phyloP scores from a whole-genome alignment of 1,140 invertebrate genomes.

The Trypoxylus dichotomus region DNA sequence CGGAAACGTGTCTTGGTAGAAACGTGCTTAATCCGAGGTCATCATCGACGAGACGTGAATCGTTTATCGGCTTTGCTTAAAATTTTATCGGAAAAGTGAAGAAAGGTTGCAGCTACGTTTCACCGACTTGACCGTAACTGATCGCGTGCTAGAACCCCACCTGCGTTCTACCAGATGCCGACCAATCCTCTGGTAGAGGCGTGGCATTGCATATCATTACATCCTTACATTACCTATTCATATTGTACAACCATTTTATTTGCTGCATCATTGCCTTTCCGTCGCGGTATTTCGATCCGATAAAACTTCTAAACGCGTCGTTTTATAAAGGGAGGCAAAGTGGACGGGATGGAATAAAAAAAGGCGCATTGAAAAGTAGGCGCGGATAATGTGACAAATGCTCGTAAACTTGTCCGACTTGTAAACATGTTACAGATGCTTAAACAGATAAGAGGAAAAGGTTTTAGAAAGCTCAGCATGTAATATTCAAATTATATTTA shows the following conservation, averaged over 20 bases:
- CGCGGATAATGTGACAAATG: constrained; percentile 15
- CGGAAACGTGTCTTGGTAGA: neutral
- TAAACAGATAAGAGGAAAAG: neutral
- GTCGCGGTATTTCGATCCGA: constrained; percentile 21
- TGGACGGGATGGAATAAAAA: neutral
- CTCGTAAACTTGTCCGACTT: constrained; percentile 8
- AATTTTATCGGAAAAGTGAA: constrained; percentile 9
- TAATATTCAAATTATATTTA: neutral
- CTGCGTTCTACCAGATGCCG: constrained; percentile 35
- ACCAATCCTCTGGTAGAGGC: constrained; percentile 34
- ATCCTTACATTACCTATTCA: constrained; percentile 42
- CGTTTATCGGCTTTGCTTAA: constrained; percentile 12
- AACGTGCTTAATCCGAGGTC: constrained; percentile 5
- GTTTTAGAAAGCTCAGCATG: neutral
- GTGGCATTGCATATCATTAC: constrained; percentile 39
- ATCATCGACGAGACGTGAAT: constrained; percentile 2
- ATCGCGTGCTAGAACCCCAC: constrained; percentile 36
- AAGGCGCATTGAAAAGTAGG: neutral
- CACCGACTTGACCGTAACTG: neutral
- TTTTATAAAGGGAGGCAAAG: neutral
- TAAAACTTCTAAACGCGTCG: neutral
- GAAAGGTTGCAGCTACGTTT: neutral
- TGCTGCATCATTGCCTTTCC: constrained; percentile 41
- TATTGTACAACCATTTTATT: constrained; percentile 45
- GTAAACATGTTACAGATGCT: constrained; percentile 5